These are phyloP conservation scores for Trimorus sp. DNA, from an alignment of 2,888 invertebrate genomes.

Conservation along the genomic window DNA sequence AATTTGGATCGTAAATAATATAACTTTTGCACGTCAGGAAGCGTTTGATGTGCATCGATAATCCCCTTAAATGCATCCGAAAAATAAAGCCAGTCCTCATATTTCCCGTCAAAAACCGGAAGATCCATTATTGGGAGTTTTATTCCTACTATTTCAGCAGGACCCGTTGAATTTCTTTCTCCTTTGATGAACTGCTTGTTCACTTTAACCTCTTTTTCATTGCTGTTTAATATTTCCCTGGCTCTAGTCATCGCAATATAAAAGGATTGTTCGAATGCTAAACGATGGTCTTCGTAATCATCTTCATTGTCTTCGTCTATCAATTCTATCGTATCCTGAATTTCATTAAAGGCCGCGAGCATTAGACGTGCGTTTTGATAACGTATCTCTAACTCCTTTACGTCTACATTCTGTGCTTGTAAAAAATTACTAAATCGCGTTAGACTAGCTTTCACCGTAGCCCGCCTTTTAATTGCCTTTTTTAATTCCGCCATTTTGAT, in stretches of 20 bases:
- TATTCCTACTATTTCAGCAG: too few species aligned
- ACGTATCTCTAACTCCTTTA: neutral
- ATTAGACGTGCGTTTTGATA: neutral
- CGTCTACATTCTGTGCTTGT: too few species aligned
- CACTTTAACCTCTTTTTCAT: neutral
- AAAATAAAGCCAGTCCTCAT: neutral
- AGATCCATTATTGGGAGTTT: neutral
- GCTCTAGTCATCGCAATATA: too few species aligned
- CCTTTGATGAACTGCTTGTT: too few species aligned
- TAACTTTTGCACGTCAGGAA: neutral
- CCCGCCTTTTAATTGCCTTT: too few species aligned
- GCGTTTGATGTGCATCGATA: neutral
- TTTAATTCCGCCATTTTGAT: too few species aligned
- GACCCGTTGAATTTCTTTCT: too few species aligned
- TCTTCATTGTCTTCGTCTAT: neutral
- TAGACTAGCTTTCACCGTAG: too few species aligned
- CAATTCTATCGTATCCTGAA: neutral
- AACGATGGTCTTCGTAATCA: neutral
- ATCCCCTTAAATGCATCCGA: neutral
- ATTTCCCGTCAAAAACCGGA: neutral
- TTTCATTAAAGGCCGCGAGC: neutral
- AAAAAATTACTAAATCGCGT: too few species aligned
- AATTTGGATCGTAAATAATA: constrained; percentile 20
- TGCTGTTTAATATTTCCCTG: neutral
- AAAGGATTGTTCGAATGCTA: neutral